Conservation (phyloP, 2,888 invertebrate genomes). For the Apoderus coryli region DNA sequence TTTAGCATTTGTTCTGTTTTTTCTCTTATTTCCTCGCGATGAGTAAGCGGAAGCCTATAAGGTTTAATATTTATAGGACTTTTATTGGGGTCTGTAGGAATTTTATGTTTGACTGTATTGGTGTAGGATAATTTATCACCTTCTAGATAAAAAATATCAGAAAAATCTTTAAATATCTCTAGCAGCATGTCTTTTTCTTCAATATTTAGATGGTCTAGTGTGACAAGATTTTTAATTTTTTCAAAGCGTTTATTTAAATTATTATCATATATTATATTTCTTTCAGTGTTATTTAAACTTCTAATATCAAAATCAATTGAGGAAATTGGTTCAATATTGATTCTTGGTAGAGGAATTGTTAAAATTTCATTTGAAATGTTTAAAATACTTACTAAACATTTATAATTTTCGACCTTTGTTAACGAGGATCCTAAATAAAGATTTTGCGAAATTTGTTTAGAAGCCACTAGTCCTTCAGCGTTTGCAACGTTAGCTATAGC, state of each 20-base stretch:
- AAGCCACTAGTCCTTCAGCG: neutral
- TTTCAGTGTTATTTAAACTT: slow-evolving; percentile 2
- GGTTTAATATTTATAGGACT: slow-evolving; percentile 6
- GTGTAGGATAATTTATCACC: slow-evolving; percentile 6
- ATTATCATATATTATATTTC: neutral
- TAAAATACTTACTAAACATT: slow-evolving; percentile 5
- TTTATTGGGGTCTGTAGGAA: too few relatives aligned
- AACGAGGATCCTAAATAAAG: slow-evolving; percentile 2
- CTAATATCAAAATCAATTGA: slow-evolving; percentile 2
- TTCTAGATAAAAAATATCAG: too few relatives aligned
- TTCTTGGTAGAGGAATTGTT: slow-evolving; percentile 4
- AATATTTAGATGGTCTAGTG: neutral
- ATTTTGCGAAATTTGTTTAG: neutral
- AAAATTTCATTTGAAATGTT: slow-evolving; percentile 5
- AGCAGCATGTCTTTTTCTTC: neutral
- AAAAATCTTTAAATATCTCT: slow-evolving; percentile 2
- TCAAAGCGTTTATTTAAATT: neutral
- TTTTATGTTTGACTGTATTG: slow-evolving; percentile 5
- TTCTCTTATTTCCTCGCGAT: slow-evolving; percentile 2
- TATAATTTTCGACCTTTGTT: slow-evolving; percentile 2
- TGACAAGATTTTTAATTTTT: slow-evolving; percentile 1
- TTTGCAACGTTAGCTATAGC: too few relatives aligned
- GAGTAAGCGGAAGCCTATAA: slow-evolving; percentile 6
- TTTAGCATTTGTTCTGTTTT: slow-evolving; percentile 4
- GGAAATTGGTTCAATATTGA: slow-evolving; percentile 2